Evolutionary conservation across 2,888 invertebrate species (phyloP).

Genomic region (Elysia crispata): DNA sequence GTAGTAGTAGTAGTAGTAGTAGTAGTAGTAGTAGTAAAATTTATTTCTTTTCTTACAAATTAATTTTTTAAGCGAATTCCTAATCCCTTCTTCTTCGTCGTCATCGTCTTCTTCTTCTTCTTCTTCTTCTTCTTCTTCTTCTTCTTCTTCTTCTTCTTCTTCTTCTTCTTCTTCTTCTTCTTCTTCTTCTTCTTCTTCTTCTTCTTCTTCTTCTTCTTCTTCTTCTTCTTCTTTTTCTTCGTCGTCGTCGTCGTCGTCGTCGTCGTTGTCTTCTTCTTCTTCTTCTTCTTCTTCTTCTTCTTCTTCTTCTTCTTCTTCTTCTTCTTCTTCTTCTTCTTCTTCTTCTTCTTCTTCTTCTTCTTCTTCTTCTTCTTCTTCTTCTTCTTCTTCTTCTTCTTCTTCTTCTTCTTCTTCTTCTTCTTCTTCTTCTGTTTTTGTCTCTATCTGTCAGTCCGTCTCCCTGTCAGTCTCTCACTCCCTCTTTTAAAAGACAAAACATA

Average conservation of each 20-base stretch:
- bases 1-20: slow-evolving; percentile 31
- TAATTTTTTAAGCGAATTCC: neutral
- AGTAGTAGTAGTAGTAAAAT: slow-evolving; percentile 30
- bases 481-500: neutral
- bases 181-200: too few species aligned
- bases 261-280: too few species aligned
- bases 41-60: neutral
- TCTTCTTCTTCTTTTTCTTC: too few species aligned
- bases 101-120: too few species aligned
- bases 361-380: neutral
- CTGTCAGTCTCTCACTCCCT: slow-evolving; percentile 28
- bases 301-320: neutral
- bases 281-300: too few species aligned
- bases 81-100: too few species aligned
- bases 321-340: neutral
- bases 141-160: slow-evolving; percentile 9
- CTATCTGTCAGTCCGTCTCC: slow-evolving; percentile 21
- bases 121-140: too few species aligned
- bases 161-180: slow-evolving; percentile 9
- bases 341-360: neutral
- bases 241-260: too few species aligned
- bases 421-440: slow-evolving; percentile 26
- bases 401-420: neutral
- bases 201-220: too few species aligned
- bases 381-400: neutral